These are phyloP conservation scores for Thamnophis elegans DNA, from an alignment of 2,797 vertebrate species.

Conservation along the genomic window DNA sequence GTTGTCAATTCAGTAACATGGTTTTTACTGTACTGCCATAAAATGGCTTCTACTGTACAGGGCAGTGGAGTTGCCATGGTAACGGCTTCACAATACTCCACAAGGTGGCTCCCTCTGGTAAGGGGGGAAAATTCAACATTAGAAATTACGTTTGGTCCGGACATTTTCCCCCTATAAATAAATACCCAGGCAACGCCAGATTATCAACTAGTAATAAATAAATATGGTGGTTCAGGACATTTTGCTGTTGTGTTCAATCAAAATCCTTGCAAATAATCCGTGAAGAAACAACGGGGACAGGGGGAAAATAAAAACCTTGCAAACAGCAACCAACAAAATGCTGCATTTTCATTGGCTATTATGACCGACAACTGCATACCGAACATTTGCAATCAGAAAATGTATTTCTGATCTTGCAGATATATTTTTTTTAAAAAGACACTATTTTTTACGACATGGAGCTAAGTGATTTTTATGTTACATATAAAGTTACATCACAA, in stretches of 20 bases:
- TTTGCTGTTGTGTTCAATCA: background rate
- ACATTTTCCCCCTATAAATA: too few relatives aligned
- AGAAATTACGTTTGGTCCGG: too few relatives aligned
- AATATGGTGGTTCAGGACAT: too few relatives aligned
- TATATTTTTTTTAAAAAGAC: constrained; percentile 54
- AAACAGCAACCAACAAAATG: constrained; percentile 42
- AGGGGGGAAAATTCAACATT: too few relatives aligned
- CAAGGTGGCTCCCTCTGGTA: too few relatives aligned
- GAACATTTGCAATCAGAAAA: constrained; percentile 56
- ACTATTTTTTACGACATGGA: constrained; percentile 55
- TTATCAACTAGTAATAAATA: too few relatives aligned
- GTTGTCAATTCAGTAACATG: too few relatives aligned
- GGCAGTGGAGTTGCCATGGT: too few relatives aligned
- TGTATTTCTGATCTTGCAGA: constrained; percentile 61
- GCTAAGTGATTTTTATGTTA: background rate
- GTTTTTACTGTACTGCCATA: too few relatives aligned
- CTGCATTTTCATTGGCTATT: constrained; percentile 56
- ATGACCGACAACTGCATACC: constrained; percentile 46
- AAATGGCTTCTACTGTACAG: too few relatives aligned
- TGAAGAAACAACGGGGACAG: constrained; percentile 45
- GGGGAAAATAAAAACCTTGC: constrained; percentile 50
- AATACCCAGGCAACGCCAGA: too few relatives aligned
- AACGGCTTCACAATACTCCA: too few relatives aligned
- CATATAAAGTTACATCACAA: constrained; percentile 57
- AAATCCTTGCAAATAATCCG: constrained; percentile 40